Conservation (phyloP, 2,888 invertebrate species). For the Ceramica pisi region DNA sequence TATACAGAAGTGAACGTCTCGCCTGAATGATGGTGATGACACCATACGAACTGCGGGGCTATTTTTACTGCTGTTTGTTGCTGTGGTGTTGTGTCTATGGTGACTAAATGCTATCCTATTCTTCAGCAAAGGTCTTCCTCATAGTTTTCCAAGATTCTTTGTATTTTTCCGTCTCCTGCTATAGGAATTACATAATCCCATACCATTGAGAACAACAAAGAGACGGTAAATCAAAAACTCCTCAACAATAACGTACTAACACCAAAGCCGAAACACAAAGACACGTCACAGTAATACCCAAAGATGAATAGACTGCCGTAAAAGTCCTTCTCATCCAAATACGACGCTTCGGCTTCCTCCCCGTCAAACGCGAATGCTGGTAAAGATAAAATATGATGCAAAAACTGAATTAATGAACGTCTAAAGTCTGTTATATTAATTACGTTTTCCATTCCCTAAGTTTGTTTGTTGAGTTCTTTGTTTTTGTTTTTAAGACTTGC, state of each 20-base stretch:
- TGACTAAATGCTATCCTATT: too few species aligned
- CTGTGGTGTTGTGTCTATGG: too few species aligned
- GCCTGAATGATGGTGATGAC: too few species aligned
- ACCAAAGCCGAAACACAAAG: conserved; percentile 52
- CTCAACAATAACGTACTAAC: conserved; percentile 26
- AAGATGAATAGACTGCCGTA: conserved; percentile 61
- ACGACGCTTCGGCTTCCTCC: conserved; percentile 31
- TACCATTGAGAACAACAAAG: background rate
- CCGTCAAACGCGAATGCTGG: conserved; percentile 61
- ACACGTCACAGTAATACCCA: conserved; percentile 53
- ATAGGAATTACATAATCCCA: background rate
- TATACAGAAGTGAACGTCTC: too few species aligned
- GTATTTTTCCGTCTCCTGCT: background rate
- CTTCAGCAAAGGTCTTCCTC: too few species aligned
- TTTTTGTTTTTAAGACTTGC: conserved; percentile 50
- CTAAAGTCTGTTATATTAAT: conserved; percentile 64
- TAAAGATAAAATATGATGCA: conserved; percentile 67
- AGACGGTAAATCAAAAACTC: conserved; percentile 28
- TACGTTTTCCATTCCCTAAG: conserved; percentile 57
- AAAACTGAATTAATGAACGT: conserved; percentile 67
- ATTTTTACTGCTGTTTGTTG: too few species aligned
- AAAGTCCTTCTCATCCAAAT: conserved; percentile 51
- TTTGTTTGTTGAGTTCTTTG: conserved; percentile 58
- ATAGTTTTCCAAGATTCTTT: too few species aligned
- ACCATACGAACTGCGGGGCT: too few species aligned